Evolutionary conservation across 2,888 invertebrate species (phyloP), one percentile per base, ranked within the genome.

Genomic region (Zeuzera pyrina): DNA sequence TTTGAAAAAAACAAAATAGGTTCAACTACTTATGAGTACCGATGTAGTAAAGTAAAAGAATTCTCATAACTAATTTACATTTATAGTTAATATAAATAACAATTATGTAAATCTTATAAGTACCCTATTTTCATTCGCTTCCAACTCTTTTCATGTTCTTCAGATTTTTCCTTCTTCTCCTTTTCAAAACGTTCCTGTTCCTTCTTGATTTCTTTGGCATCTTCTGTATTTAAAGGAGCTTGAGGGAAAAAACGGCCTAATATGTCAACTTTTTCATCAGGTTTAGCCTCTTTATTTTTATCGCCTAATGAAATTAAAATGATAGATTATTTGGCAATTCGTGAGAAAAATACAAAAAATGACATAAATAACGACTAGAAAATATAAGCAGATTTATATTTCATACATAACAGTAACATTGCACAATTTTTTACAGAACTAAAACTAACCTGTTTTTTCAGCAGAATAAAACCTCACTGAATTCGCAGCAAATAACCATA

Each of bases 41-140:
- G n/a, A n/a, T n/a, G n/a, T n/a, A n/a, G n/a, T n/a, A n/a, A n/a
- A n/a, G n/a, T n/a, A n/a, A n/a, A n/a, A n/a, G n/a, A n/a, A n/a
- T n/a, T n/a, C n/a, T 22, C 6, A 22, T 22, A 7, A 10, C 6
- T 10, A 22, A 22, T 10, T 22, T 5, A 22, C 8, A 30, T 22
- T 14, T 7, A 30, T 14, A 22, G 22, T 14, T 3, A 21, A 7
- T 11, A 24, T 3, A 15, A n/a, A 30, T 3, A 15, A 15, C 11
- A 29, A n/a, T 19, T 19, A 19, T 19, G 19, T 7, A 19, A 19
- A 7, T 2, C 8, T 7, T 11, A n/a, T 27, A n/a, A 43, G 47
- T 61, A 88, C 87, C 88, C 87, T 33, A 88, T 84, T 62, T 92
- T 92, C 88, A 91, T 91, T 43, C 88, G 85, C 45, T 84, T 87